Evolutionary conservation across 2,797 vertebrate species (phyloP).

Genomic region (Nannoperca australis): DNA sequence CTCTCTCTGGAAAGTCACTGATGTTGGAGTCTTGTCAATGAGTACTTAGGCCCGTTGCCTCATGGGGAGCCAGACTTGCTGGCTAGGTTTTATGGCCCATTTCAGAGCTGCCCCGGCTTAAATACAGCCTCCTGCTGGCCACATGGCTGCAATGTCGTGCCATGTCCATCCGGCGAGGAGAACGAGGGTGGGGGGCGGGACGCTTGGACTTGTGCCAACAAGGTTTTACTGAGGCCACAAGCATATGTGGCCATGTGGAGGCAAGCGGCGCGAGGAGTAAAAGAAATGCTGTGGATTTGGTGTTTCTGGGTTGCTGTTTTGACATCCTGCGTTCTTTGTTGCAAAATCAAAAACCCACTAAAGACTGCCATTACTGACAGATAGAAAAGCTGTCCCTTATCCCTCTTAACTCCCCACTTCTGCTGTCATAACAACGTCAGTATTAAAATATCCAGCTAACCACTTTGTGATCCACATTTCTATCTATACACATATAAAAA

Average conservation of each 20-base stretch:
- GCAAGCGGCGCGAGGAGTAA: slow-evolving; percentile 42
- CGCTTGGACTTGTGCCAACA: slow-evolving; percentile 65
- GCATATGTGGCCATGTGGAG: slow-evolving; percentile 75
- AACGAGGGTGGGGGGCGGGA: background rate
- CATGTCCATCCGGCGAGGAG: slow-evolving; percentile 71
- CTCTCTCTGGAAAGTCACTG: slow-evolving; percentile 65
- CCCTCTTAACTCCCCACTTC: slow-evolving; percentile 30
- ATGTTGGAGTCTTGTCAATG: slow-evolving; percentile 81
- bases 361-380: slow-evolving; percentile 22
- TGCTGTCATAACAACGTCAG: slow-evolving; percentile 28
- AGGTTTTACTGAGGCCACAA: slow-evolving; percentile 75
- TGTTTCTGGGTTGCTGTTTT: slow-evolving; percentile 57
- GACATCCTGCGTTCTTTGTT: slow-evolving; percentile 59
- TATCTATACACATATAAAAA: slow-evolving; percentile 1
- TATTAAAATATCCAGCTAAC: slow-evolving; percentile 30
- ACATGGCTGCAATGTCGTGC: slow-evolving; percentile 79
- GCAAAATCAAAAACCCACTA: slow-evolving; percentile 47
- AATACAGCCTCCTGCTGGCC: slow-evolving; percentile 82
- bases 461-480: slow-evolving; percentile 39
- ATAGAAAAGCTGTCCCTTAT: slow-evolving; percentile 28
- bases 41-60: slow-evolving; percentile 79
- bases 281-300: slow-evolving; percentile 52
- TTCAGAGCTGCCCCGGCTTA: slow-evolving; percentile 79
- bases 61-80: slow-evolving; percentile 81
- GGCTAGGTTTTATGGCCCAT: slow-evolving; percentile 82